Base-by-base conservation (phyloP, 2,888 invertebrate species). In the Eupithecia tripunctaria region DNA sequence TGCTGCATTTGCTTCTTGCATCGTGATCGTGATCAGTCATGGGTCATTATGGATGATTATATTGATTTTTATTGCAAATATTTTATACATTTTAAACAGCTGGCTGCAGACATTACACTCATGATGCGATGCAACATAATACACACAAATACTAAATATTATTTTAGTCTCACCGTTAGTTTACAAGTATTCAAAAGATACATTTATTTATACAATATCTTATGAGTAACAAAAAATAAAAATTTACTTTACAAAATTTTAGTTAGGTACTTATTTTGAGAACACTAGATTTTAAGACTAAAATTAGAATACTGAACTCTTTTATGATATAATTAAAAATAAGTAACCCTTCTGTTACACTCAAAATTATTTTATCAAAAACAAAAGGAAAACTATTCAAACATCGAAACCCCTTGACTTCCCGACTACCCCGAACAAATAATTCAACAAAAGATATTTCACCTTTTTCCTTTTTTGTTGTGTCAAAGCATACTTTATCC, bases 401-500 rank as follows among this genome's bases (percentile, higher is more conserved):
- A 38, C 41, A 68, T 67, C 59, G 73, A 69, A 73, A 73, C 74
- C 70, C 71, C 68, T 60, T 43, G 29, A 69, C 69, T 75, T 60
- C n/a, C 14, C 21, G 66, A 72, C 63, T 66, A 81, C 78, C 86
- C 87, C 83, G 64, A 81, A 82, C 86, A 89, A 90, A 89, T 87
- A 90, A 88, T 88, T 82, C 79, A 77, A 81, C 87, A 87, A 89
- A 86, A 88, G 85, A 86, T 84, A 82, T 86, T 87, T 80, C 82
- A 82, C 77, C 80, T 81, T 84, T 84, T 83, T 82, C 83, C 89
- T 88, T 88, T 90, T 88, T 85, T 88, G 88, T 89, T 89, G 84
- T 91, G 92, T 91, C 94, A 93, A 93, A 94, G 94, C 92, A 92
- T 93, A 92, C 92, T 94, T 93, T 91, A 93, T 94, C 92, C 88